phyloP scores from a whole-genome alignment of 2,888 invertebrate species.

The Petrophora chlorosata region DNA sequence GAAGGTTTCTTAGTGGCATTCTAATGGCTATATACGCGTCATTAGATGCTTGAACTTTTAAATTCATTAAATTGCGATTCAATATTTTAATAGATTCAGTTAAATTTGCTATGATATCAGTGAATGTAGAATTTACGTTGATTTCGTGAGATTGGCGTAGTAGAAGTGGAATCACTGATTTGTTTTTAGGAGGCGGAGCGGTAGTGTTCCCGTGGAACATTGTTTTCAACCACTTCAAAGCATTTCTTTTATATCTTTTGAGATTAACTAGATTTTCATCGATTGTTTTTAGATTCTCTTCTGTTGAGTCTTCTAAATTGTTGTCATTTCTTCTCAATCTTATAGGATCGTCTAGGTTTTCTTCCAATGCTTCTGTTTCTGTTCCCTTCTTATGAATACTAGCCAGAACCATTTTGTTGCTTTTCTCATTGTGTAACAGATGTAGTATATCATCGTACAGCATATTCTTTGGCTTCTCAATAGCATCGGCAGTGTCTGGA shows the following conservation, averaged over 20 bases:
- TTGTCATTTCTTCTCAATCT: background rate
- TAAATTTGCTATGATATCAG: constrained; percentile 2
- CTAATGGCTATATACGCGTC: too few relatives aligned
- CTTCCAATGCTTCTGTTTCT: background rate
- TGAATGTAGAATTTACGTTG: background rate
- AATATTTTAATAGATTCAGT: constrained; percentile 3
- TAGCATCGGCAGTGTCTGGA: background rate
- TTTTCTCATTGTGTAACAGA: constrained; percentile 9
- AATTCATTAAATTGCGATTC: constrained; percentile 7
- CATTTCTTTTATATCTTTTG: constrained; percentile 1
- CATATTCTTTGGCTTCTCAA: background rate
- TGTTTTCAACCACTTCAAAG: background rate
- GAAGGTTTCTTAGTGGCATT: background rate
- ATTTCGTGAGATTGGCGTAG: background rate
- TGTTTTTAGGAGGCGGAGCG: background rate
- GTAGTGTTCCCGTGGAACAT: background rate
- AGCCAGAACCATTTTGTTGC: constrained; percentile 5
- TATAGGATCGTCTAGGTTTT: background rate
- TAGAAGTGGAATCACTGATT: background rate
- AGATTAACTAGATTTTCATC: background rate
- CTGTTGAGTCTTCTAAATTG: background rate
- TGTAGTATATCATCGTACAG: constrained; percentile 6
- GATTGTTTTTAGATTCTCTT: too few relatives aligned
- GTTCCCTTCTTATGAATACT: background rate
- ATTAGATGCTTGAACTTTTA: background rate